Evolutionary conservation across 2,797 vertebrate genomes (phyloP), one percentile per base, ranked within the genome.

Genomic region (Remorina albescens): DNA sequence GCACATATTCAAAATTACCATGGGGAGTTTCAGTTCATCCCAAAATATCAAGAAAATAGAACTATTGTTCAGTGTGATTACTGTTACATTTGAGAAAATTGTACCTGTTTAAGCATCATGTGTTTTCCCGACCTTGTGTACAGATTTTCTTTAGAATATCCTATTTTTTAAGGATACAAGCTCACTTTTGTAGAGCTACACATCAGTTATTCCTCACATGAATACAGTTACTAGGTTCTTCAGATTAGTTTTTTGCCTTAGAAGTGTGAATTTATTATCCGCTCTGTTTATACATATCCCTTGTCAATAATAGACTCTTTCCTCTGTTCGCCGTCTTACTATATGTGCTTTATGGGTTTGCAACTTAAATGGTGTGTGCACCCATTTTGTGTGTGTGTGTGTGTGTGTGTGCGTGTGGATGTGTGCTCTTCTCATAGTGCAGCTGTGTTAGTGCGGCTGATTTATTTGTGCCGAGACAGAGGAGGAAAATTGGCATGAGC

Each of bases 401-500:
- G 13, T 5, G 73, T 28, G 46, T 42, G 55, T 8, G 7, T 19
- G 54, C 72, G 78, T 78, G 61, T 51, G 23, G 13, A 10, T 16
- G 54, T 68, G 71, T 83, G 72, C 82, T 80, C 72, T 71, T 72
- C 59, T 50, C 81, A 76, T 77, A 76, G 72, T 87, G 85, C 86
- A 85, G 90, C 91, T 92, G 90, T 90, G 89, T 91, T 88, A 89
- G 53, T 88, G 86, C 69, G 37, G 87, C 90, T 93, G 89, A 96
- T 96, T 95, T 96, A 95, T 95, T 86, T 89, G 89, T 80, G 86
- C 87, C 86, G 86, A 86, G 90, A 91, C 90, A 74, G 86, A 91
- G 87, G 89, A 93, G 90, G 92, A 95, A 95, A 95, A 95, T 91
- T 95, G 91, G 88, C 91, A 87, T 91, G 93, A 91, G 89, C 91